A percentile compares a stretch with the other conserved stretches of the same genome.
phyloP scores from a whole-genome alignment of 2,797 vertebrate genomes.

The Anabacerthia variegaticeps region DNA sequence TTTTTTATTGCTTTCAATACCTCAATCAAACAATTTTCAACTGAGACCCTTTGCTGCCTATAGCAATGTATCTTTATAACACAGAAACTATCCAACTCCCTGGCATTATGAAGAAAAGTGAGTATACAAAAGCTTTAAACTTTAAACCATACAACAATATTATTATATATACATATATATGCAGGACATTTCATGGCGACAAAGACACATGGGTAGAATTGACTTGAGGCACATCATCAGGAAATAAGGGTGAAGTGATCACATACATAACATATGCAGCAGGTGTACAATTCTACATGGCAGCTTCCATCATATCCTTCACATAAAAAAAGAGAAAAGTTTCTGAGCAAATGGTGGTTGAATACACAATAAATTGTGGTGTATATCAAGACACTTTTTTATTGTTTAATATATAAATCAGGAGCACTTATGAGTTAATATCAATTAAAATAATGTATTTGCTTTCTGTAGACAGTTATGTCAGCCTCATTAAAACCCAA shows the following conservation, averaged over 20 bases:
- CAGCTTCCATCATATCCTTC: conserved; percentile 68
- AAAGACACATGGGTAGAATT: conserved; percentile 58
- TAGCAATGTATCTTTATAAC: conserved; percentile 39
- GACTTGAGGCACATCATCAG: conserved; percentile 62
- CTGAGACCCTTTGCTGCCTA: background rate
- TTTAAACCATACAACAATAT: conserved; percentile 72
- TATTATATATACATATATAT: conserved; percentile 2
- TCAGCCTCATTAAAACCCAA: conserved; percentile 79
- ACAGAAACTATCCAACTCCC: conserved; percentile 19
- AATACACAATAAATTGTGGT: conserved; percentile 74
- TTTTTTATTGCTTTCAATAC: background rate
- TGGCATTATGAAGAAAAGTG: conserved; percentile 60
- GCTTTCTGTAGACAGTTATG: conserved; percentile 79
- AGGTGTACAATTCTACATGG: conserved; percentile 67
- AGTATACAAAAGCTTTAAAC: conserved; percentile 58
- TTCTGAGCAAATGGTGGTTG: conserved; percentile 74
- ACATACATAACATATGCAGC: conserved; percentile 50
- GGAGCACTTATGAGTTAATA: conserved; percentile 75
- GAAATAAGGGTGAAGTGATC: conserved; percentile 73
- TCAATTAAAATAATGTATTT: conserved; percentile 85
- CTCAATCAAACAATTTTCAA: background rate
- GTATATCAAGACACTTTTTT: conserved; percentile 75
- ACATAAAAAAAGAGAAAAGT: conserved; percentile 21
- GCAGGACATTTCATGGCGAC: conserved; percentile 70
- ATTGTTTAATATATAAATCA: conserved; percentile 80